phyloP scores from a whole-genome alignment of 2,888 invertebrate genomes.

The Serripes groenlandicus region DNA sequence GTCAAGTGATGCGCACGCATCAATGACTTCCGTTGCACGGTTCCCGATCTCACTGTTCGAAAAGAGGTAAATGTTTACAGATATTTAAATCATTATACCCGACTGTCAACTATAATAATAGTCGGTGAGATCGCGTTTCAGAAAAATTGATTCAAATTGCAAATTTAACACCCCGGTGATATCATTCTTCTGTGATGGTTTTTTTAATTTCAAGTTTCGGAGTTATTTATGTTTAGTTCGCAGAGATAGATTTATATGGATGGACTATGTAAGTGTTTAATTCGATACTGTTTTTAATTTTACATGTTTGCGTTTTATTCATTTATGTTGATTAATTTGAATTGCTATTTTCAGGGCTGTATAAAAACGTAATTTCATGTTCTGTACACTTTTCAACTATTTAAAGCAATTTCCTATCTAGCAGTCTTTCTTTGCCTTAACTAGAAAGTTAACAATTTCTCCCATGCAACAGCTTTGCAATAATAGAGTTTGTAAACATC shows the following conservation, averaged over 20 bases:
- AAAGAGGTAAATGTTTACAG: background rate
- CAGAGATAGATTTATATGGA: background rate
- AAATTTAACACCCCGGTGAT: conserved; percentile 13
- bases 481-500: no score
- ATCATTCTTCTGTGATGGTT: background rate
- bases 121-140: background rate
- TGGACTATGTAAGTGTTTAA: no score
- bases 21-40: background rate
- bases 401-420: no score
- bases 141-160: conserved; percentile 17
- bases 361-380: no score
- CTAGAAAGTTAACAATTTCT: no score
- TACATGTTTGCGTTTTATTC: no score
- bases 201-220: background rate
- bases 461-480: no score
- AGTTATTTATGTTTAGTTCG: background rate
- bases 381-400: no score
- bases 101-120: background rate
- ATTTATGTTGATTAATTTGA: no score
- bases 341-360: no score
- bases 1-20: conserved; percentile 15
- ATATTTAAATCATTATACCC: background rate
- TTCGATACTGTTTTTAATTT: no score
- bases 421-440: no score
- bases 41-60: background rate